Conservation (phyloP, 2,888 invertebrate species). For the Autographa pulchrina region DNA sequence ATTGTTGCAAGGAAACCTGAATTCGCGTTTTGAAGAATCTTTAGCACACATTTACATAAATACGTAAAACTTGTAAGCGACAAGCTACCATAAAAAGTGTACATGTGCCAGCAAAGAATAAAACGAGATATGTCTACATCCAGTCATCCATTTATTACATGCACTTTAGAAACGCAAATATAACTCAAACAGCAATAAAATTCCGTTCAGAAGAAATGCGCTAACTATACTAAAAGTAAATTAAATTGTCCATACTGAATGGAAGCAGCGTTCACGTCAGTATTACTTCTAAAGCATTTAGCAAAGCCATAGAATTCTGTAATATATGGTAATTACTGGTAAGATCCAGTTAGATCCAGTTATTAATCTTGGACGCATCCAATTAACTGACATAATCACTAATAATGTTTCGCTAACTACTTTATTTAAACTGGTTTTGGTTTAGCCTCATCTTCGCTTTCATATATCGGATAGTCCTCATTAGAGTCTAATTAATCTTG, state of each 20-base stretch:
- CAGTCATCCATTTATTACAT: background rate
- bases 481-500: background rate
- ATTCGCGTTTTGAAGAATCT: background rate
- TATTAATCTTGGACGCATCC: conserved; percentile 46
- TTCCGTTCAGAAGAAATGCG: conserved; percentile 19
- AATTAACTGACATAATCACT: conserved; percentile 45
- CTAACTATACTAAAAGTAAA: conserved; percentile 42
- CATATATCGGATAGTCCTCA: background rate
- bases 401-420: conserved; percentile 38
- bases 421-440: conserved; percentile 21
- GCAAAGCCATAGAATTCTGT: conserved; percentile 38
- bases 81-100: no score
- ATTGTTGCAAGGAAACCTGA: background rate
- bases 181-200: conserved; percentile 12
- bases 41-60: no score
- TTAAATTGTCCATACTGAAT: conserved; percentile 50
- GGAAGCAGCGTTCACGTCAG: conserved; percentile 37
- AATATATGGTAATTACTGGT: conserved; percentile 46
- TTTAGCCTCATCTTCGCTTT: background rate
- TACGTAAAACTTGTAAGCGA: no score
- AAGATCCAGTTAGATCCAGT: conserved; percentile 32
- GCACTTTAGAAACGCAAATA: conserved; percentile 13
- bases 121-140: background rate
- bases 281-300: conserved; percentile 39
- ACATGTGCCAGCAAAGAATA: background rate